Base-by-base conservation (phyloP, 37 sponge, comb jelly and placozoan genomes). In the Cliona cf. orientalis region DNA sequence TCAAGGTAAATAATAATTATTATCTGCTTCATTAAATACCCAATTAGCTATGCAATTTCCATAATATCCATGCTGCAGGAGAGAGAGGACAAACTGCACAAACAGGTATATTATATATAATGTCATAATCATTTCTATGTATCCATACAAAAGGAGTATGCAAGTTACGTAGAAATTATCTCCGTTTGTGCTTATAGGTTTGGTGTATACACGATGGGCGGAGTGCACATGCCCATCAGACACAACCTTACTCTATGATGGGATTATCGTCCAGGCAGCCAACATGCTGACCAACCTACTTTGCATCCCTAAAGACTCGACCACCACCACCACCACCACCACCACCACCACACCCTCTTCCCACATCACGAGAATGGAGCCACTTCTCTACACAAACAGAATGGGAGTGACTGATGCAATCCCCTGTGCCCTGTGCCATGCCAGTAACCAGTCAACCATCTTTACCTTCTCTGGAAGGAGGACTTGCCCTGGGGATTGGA, bases 401-500 rank as follows among this genome's bases (percentile, higher is more conserved):
- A 22, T 45, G 31, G 5, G 44, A 14, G 22, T 6, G 21, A 7
- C 25, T 23, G 19, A 40, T 5, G 25, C 38, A 7, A 29, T 71
- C 46, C 3, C 3, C 32, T 71, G 72, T 71, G 72, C 72, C 19
- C 46, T 45, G 46, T 71, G 72, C 29, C 22, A 44, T 33, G 49
- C 31, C 5, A 17, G 3, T n/a, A 43, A 5, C 31, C 46, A 33
- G 5, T 17, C 5, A 2, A 26, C 72, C 49, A 67, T 33, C 39
- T 67, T 67, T 19, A 6, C 36, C 9, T 19, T 37, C 21, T 5
- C 36, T 5, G 72, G 72, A 43, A 42, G 32, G 6, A 44, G 21
- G 5, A 17, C 49, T 4, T 71, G 72, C 23, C 72, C 72, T 43
- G 23, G 45, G n/a, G 49, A 44, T 19, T 71, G 72, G 72, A 45